Conservation (phyloP, 2,113 vertebrate genomes). For the Indicator indicator region DNA sequence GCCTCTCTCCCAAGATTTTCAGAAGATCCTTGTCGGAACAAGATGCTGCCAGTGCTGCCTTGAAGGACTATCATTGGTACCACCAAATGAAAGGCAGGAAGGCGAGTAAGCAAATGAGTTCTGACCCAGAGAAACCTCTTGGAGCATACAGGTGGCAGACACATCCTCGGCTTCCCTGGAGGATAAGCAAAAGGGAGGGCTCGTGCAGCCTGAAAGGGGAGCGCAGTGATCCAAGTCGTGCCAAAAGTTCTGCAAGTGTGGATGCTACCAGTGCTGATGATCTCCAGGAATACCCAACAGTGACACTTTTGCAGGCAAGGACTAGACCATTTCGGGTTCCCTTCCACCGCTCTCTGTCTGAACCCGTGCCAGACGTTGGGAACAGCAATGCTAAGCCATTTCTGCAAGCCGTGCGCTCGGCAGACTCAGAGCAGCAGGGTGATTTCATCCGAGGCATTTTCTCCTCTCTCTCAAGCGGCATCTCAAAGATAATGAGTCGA, state of each 20-base stretch:
- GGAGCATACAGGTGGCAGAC: constrained; percentile 66
- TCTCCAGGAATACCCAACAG: background rate
- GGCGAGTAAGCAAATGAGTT: constrained; percentile 44
- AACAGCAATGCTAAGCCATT: background rate
- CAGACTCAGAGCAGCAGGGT: constrained; percentile 59
- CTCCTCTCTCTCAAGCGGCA: constrained; percentile 76
- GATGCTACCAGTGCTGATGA: background rate
- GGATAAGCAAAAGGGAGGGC: constrained; percentile 24
- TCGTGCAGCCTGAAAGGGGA: background rate
- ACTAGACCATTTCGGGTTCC: constrained; percentile 5
- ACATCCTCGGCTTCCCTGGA: constrained; percentile 54
- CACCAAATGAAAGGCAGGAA: constrained; percentile 66
- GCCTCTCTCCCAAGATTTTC: constrained; percentile 59
- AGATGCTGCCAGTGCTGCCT: constrained; percentile 41
- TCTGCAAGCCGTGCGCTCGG: background rate
- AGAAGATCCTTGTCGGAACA: constrained; percentile 76
- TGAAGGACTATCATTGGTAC: constrained; percentile 71
- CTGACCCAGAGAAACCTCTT: constrained; percentile 40
- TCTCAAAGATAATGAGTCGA: constrained; percentile 69
- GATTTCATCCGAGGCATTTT: constrained; percentile 69
- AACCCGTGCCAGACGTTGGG: constrained; percentile 30
- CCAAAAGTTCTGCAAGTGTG: background rate
- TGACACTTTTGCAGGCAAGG: background rate
- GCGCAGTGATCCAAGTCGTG: background rate
- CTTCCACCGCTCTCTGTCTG: constrained; percentile 78